Conservation (phyloP, 2,113 vertebrate species). For the Suncus etruscus region DNA sequence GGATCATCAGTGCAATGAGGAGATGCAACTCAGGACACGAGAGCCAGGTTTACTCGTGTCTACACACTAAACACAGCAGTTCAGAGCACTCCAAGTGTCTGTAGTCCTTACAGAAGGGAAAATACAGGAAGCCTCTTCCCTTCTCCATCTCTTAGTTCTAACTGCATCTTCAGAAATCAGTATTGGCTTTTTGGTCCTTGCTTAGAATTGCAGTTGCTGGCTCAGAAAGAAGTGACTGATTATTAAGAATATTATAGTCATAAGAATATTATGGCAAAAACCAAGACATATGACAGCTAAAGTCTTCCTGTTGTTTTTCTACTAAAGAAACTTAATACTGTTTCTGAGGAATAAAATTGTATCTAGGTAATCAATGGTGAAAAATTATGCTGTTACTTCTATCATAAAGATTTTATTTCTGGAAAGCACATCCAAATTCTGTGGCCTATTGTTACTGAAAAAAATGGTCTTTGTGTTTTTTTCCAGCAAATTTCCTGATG, state of each 20-base stretch:
- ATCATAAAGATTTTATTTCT: too few relatives aligned
- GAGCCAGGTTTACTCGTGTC: background rate
- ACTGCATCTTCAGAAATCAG: background rate
- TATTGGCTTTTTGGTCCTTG: background rate
- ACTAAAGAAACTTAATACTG: too few relatives aligned
- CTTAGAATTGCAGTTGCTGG: background rate
- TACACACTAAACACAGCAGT: background rate
- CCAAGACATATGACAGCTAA: background rate
- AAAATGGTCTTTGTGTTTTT: too few relatives aligned
- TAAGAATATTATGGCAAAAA: background rate
- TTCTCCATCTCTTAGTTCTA: background rate
- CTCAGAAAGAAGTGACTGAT: constrained; percentile 7
- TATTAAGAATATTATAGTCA: background rate
- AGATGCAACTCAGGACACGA: background rate
- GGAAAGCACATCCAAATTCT: too few relatives aligned
- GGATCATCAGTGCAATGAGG: background rate
- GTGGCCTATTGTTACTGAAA: too few relatives aligned
- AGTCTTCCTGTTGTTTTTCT: too few relatives aligned
- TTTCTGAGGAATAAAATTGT: too few relatives aligned
- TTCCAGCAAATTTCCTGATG: too few relatives aligned
- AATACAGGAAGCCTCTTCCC: background rate
- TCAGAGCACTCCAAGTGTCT: background rate
- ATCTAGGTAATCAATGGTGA: too few relatives aligned
- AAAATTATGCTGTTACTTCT: too few relatives aligned
- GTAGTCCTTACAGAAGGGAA: background rate